phyloP scores from a whole-genome alignment of 2,888 invertebrate species.

The Aphidius colemani region DNA sequence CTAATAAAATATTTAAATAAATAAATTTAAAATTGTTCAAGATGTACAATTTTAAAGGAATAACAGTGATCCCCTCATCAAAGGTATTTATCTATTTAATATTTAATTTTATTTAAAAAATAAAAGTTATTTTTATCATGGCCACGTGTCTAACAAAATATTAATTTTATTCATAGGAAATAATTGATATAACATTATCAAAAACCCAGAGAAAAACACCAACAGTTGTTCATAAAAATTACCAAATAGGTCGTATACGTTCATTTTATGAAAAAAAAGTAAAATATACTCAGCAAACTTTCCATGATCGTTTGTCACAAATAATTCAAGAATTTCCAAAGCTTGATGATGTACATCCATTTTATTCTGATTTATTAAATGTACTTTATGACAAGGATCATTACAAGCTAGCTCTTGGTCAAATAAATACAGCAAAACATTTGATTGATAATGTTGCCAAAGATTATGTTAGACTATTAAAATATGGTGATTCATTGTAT shows the following conservation, averaged over 20 bases:
- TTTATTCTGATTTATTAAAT: slow-evolving; percentile 99
- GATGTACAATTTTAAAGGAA: slow-evolving; percentile 98
- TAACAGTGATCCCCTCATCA: slow-evolving; percentile 94
- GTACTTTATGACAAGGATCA: slow-evolving; percentile 99
- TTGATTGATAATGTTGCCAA: slow-evolving; percentile 96
- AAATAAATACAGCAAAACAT: slow-evolving; percentile 95
- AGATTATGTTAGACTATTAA: slow-evolving; percentile 92
- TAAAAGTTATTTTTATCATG: no score
- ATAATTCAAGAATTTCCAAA: slow-evolving; percentile 99
- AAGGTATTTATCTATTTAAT: slow-evolving; percentile 76
- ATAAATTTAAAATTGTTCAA: slow-evolving; percentile 45
- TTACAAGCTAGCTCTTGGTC: slow-evolving; percentile 97
- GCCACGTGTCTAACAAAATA: neutral
- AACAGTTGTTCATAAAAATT: slow-evolving; percentile 96
- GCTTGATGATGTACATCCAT: slow-evolving; percentile 97
- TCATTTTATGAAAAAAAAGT: slow-evolving; percentile 97
- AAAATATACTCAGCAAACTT: slow-evolving; percentile 95
- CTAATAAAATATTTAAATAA: no score
- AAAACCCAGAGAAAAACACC: slow-evolving; percentile 99
- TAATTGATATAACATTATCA: slow-evolving; percentile 96
- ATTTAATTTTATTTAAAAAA: neutral
- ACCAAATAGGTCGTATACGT: slow-evolving; percentile 95
- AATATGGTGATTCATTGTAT: slow-evolving; percentile 97
- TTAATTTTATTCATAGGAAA: slow-evolving; percentile 74
- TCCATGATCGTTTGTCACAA: slow-evolving; percentile 92